phyloP scores from a whole-genome alignment of 35 echinoderm and acorn worm genomes.

The Holothuria glaberrima region DNA sequence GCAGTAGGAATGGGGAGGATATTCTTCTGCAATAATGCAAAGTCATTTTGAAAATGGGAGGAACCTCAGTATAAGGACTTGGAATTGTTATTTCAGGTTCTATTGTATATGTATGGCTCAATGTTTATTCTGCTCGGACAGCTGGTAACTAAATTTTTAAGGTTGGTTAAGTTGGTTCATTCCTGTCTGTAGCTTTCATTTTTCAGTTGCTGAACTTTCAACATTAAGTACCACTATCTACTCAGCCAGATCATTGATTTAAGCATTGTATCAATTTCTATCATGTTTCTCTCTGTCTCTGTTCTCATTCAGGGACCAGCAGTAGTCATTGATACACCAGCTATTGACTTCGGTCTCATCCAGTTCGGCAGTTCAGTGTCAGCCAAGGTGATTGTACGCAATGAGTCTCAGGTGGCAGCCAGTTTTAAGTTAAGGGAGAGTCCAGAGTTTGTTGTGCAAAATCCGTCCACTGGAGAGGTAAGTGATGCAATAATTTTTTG shows the following conservation, averaged over 20 bases:
- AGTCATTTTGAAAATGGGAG: too few species aligned
- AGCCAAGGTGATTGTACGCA: conserved; percentile 65
- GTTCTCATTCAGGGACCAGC: conserved; percentile 68
- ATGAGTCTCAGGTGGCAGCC: conserved; percentile 80
- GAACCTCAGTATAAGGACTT: too few species aligned
- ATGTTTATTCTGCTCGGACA: too few species aligned
- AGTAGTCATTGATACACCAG: conserved; percentile 83
- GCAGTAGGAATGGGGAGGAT: too few species aligned
- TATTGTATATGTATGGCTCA: too few species aligned
- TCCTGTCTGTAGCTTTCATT: too few species aligned
- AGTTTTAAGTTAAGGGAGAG: conserved; percentile 78
- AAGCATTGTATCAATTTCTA: background rate
- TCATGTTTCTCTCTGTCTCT: background rate
- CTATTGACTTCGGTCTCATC: conserved; percentile 91
- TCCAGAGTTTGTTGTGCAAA: conserved; percentile 61
- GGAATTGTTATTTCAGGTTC: too few species aligned
- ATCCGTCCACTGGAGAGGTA: conserved; percentile 70
- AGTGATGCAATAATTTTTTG: background rate
- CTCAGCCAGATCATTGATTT: background rate
- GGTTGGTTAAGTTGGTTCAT: too few species aligned
- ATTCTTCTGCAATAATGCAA: too few species aligned
- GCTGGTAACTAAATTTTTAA: too few species aligned
- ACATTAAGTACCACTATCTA: background rate
- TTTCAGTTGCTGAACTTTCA: background rate
- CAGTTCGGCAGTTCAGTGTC: conserved; percentile 48